Evolutionary conservation across 2,113 vertebrate species (phyloP).

Genomic region (Acanthisitta chloris): DNA sequence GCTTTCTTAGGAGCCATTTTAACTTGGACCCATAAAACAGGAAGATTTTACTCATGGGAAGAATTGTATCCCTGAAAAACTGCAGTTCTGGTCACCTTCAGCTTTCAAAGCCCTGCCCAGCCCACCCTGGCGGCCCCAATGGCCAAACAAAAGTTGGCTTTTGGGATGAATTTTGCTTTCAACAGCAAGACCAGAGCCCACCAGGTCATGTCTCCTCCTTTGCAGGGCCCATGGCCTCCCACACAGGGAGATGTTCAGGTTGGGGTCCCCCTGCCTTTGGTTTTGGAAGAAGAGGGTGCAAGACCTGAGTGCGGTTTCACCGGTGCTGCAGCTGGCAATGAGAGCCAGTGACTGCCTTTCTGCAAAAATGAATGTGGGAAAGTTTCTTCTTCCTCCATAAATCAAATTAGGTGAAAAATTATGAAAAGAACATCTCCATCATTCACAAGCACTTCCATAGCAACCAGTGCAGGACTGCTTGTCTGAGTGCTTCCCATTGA

Average conservation of each 20-base stretch:
- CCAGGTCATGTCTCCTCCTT: fast-evolving
- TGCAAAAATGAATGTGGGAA: constrained; percentile 36
- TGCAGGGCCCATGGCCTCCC: background rate
- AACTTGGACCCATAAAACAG: constrained; percentile 2
- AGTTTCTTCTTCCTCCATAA: constrained; percentile 37
- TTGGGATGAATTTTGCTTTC: background rate
- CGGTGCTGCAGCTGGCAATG: fast-evolving
- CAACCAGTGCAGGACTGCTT: background rate
- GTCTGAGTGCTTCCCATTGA: background rate
- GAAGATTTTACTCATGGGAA: background rate
- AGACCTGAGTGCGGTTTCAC: background rate
- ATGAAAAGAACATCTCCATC: background rate
- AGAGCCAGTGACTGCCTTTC: background rate
- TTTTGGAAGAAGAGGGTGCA: background rate
- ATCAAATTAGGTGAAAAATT: constrained; percentile 45
- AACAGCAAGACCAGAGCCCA: background rate
- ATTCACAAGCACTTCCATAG: background rate
- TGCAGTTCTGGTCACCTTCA: background rate
- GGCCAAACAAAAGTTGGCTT: background rate
- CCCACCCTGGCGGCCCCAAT: background rate
- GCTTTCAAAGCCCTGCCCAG: background rate
- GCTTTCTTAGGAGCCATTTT: constrained; percentile 42
- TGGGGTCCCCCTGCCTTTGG: background rate
- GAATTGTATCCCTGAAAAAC: background rate
- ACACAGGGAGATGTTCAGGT: background rate